Evolutionary conservation across 2,888 invertebrate species (phyloP), one percentile per base, ranked within the genome.

Genomic region (Elmis aenea): DNA sequence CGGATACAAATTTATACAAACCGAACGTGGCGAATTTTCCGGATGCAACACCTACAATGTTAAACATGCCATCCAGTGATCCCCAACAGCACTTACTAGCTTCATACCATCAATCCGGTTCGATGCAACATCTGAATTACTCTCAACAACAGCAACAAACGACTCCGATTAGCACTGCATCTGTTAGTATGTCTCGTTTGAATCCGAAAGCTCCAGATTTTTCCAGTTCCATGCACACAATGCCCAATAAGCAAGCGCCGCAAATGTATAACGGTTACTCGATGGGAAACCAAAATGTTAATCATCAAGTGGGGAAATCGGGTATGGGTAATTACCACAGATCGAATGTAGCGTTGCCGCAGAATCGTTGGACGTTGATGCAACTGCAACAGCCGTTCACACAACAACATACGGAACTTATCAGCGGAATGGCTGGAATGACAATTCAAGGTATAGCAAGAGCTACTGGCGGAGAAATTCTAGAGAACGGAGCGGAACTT

Each of bases 131-230:
- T 42, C 44, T 64, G 38, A 63, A 57, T 42, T 68, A 62, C 35
- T 61, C 66, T 2, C 67, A 64, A 45, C 59, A 48, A 48, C 55
- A 33, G 24, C 40, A 36, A 21, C 31, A 33, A 18, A 10, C 26
- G 36, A 42, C 24, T 33, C 34, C 27, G 24, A 38, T 37, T 18
- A 33, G 41, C 40, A 9, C 45, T 26, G 35, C 33, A 37, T 50
- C 74, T 11, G 71, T 75, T 41, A 73, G 70, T 32, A 74, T 76
- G 69, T 79, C 82, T 22, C 76, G 85, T 34, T 70, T 89, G 22
- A 90, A 89, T 66, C 85, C 87, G 0, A 79, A 87, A 51, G 86
- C 87, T 3, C 85, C 87, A 0, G 84, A 85, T 55, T 89, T 87
- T 61, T 76, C 81, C 1, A 75, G 76, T 44, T 69, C 73, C 22